Base-by-base conservation (phyloP, 2,888 invertebrate species). In the Eremobia ochroleuca region DNA sequence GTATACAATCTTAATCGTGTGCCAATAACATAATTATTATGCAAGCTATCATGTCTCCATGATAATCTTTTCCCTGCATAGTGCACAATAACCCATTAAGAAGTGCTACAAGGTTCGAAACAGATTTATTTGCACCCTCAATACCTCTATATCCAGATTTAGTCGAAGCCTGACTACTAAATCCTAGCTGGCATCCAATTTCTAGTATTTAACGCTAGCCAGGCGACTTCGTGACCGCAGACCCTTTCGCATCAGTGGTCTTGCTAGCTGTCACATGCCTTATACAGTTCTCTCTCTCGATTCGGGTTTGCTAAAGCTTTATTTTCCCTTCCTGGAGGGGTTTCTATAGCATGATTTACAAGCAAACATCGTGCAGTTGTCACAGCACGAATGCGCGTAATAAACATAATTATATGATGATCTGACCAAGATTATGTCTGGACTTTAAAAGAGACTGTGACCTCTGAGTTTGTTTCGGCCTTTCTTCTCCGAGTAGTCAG, bases 141-240 rank as follows among this genome's bases (percentile, higher is more conserved):
- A 49, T 25, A 37, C 15, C 15, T 43, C 15, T 15, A n/a, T 28
- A 43, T 9, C 8, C 1, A 46, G 15, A 49, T 61, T 28, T 25
- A 34, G 52, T 55, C n/a, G 15, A 31, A 55, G 28, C 15, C 43
- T 62, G n/a, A 25, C 18, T 34, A 68, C 28, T 64, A 68, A 82
- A 76, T 82, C 58, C 64, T 49, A 59, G 34, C 58, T 64, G 28
- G 25, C 49, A 55, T 46, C 43, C 58, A 8, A 76, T 79, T 82
- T 75, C 67, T 37, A 58, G 67, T 62, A 73, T 73, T 59, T 28
- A 74, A 28, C 18, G 66, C 52, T 31, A 64, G 46, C 4, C 40
- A 25, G 25, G 37, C 31, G 28, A 49, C 58, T 43, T 62, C 11
- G 55, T 67, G 46, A 67, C 68, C n/a, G 5, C 79, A 79, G 49